Percentiles rank a stretch among this genome's conserved stretches.
Conservation (phyloP, 2,113 vertebrate species). For the Ranitomeya imitator region DNA sequence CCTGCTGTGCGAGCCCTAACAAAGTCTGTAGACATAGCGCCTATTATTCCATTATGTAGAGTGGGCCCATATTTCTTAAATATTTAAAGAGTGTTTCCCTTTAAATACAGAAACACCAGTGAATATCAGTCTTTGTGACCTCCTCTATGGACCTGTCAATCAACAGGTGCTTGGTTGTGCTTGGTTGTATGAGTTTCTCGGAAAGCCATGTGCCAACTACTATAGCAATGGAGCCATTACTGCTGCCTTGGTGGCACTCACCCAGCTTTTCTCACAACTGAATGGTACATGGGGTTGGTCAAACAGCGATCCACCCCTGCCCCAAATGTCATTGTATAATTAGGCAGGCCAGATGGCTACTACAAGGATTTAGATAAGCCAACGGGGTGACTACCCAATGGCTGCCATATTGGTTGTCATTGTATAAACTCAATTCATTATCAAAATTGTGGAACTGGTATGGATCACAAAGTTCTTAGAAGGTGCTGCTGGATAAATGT, state of each 20-base stretch:
- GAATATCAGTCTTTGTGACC: background rate
- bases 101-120: background rate
- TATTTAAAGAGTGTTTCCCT: background rate
- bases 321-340: too few species aligned
- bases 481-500: background rate
- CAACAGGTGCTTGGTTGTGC: background rate
- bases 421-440: too few species aligned
- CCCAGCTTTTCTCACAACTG: background rate
- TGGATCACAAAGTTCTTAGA: background rate
- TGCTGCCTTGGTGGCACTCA: background rate
- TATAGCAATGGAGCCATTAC: background rate
- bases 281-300: background rate
- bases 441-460: background rate
- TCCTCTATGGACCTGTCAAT: background rate
- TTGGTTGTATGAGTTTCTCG: background rate
- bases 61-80: background rate
- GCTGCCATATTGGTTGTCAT: background rate
- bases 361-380: background rate
- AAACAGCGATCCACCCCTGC: background rate
- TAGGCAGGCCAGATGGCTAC: too few species aligned
- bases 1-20: background rate
- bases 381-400: background rate
- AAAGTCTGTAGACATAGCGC: background rate
- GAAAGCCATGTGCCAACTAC: background rate
- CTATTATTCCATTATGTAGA: background rate